Base-by-base conservation (phyloP, 2,797 vertebrate species). In the Chloroceryle amazona region DNA sequence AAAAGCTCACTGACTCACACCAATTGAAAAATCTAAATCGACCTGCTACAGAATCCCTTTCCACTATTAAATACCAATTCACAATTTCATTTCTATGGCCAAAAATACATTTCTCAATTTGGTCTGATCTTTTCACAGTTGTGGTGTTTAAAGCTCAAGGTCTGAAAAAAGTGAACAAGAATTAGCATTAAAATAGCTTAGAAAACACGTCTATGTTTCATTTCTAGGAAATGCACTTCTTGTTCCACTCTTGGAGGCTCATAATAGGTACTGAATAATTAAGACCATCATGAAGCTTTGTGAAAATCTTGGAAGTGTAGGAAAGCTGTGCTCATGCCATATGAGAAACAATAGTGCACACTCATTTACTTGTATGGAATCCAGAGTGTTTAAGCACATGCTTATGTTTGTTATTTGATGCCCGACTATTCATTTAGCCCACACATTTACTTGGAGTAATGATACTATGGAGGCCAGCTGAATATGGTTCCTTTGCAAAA, bases 1-100 rank as follows among this genome's bases (percentile, higher is more conserved):
- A 93, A 98, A 97, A 96, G 85, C 91, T 97, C 92, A 92, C 95
- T 88, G 76, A 87, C 47, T 97, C 95, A 97, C 90, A 97, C 91
- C 93, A 94, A 62, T 96, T 96, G 95, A 96, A 94, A 95, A 95
- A 92, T 73, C 90, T 90, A 68, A 93, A 97, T 86, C 61, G 2
- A 63, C 42, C 81, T 91, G 71, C 73, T 96, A 89, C 90, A 90
- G 91, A 95, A 86, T 91, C 92, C 70, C 94, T 97, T 93, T 89
- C 80, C 86, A 55, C 26, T 63, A 93, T 96, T 97, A 97, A 97
- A 95, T 96, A 87, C 66, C 96, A 97, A 73, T 93, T 91, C 85
- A 90, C 95, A 90, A 92, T 95, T 96, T 82, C 66, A 62, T 81
- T 61, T 95, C 92, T 79, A 44, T 72, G 89, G 82, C 81, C 86